Conservation (phyloP, 2,888 invertebrate genomes). For the Pandemis cinnamomeana region DNA sequence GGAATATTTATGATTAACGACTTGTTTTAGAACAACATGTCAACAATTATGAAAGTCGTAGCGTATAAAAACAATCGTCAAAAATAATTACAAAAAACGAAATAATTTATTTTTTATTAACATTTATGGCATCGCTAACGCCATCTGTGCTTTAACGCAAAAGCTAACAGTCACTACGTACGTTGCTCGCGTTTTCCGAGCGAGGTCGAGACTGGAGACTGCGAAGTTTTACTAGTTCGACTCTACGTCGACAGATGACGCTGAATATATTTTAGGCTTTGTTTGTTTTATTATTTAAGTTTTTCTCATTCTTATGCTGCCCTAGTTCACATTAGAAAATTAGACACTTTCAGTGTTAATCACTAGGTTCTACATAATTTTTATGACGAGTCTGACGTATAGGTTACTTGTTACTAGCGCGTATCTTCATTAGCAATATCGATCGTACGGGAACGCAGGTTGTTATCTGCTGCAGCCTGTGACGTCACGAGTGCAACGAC, state of each 20-base stretch:
- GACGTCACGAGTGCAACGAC: slow-evolving; percentile 74
- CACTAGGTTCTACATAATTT: background rate
- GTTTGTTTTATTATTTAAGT: background rate
- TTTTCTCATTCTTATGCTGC: background rate
- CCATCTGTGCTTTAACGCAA: slow-evolving; percentile 26
- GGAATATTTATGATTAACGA: background rate
- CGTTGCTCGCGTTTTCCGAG: slow-evolving; percentile 16
- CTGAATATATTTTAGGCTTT: slow-evolving; percentile 7
- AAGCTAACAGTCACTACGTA: slow-evolving; percentile 9
- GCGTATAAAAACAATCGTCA: background rate
- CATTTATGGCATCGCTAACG: slow-evolving; percentile 13
- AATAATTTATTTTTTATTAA: background rate
- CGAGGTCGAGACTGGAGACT: slow-evolving; percentile 12
- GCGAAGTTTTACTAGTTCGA: slow-evolving; percentile 22
- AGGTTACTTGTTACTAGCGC: background rate
- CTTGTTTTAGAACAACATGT: background rate
- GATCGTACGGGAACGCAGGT: slow-evolving; percentile 48
- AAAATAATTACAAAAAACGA: background rate
- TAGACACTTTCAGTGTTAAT: background rate
- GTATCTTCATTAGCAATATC: slow-evolving; percentile 12
- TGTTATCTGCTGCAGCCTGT: slow-evolving; percentile 52
- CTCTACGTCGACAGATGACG: slow-evolving; percentile 23
- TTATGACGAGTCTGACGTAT: background rate
- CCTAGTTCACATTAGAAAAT: background rate
- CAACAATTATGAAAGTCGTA: slow-evolving; percentile 9